Evolutionary conservation across 2,888 invertebrate species (phyloP).

Genomic region (Acanthosoma haemorrhoidale): DNA sequence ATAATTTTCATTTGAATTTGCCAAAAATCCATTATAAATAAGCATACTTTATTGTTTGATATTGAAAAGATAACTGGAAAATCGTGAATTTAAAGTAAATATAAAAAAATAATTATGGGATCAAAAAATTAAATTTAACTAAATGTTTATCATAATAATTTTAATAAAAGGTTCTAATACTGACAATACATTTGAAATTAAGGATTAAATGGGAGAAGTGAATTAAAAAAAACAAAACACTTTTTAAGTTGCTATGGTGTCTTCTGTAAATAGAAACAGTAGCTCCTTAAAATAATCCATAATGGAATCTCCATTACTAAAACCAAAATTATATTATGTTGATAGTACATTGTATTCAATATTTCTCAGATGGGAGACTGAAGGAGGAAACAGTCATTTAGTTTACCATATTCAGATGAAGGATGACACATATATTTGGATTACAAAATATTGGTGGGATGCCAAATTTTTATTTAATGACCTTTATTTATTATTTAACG

Average conservation of each 20-base stretch:
- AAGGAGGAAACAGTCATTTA: neutral
- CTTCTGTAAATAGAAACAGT: neutral
- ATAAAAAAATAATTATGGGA: too few relatives aligned
- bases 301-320: neutral
- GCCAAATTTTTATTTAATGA: neutral
- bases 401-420: conserved; percentile 9
- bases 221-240: too few relatives aligned
- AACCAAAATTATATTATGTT: conserved; percentile 8
- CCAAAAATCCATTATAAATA: too few relatives aligned
- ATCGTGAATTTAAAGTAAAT: too few relatives aligned
- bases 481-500: neutral
- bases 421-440: conserved; percentile 17
- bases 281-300: neutral
- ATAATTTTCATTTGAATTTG: too few relatives aligned
- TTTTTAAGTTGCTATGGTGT: neutral
- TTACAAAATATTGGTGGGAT: conserved; percentile 19
- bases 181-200: too few relatives aligned
- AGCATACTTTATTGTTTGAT: too few relatives aligned
- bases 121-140: too few relatives aligned
- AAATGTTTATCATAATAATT: too few relatives aligned
- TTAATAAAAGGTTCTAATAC: too few relatives aligned
- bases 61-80: too few relatives aligned
- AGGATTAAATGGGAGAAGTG: too few relatives aligned
- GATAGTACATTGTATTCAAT: conserved; percentile 16
- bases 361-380: neutral